phyloP scores from a whole-genome alignment of 2,113 vertebrate genomes.

The Lagopus muta region DNA sequence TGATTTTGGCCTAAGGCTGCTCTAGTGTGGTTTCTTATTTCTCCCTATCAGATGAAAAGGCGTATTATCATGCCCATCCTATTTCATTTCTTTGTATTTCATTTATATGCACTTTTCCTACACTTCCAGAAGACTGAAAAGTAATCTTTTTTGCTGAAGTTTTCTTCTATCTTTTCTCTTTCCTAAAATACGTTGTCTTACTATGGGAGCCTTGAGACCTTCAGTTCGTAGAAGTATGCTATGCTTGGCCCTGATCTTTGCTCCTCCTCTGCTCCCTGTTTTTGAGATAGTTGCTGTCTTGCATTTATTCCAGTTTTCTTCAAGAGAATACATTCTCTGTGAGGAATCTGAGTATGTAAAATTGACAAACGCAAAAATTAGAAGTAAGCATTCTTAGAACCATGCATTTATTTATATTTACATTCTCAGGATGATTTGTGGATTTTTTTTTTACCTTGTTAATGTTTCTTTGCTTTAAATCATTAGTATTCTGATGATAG shows the following conservation, averaged over 20 bases:
- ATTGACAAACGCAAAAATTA: not conserved
- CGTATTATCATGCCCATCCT: not conserved
- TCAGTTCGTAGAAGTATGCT: not conserved
- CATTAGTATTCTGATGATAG: not conserved
- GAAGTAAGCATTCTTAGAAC: not conserved
- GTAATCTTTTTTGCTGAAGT: not conserved
- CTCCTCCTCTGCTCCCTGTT: not conserved
- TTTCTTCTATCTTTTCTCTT: not conserved
- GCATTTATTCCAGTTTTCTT: not conserved
- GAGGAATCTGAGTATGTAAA: not conserved
- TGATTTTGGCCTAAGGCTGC: not conserved
- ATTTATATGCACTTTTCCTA: not conserved
- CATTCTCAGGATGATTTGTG: not conserved
- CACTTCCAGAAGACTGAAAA: not conserved
- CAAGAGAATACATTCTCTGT: not conserved
- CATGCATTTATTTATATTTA: not conserved
- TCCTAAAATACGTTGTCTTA: conserved; percentile 12
- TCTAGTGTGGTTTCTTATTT: not conserved
- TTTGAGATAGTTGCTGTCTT: not conserved
- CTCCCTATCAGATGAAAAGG: not conserved
- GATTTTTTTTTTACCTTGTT: not conserved
- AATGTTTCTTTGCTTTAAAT: not conserved
- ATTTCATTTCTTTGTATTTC: not conserved
- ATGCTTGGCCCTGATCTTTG: not conserved
- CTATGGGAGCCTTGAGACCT: not conserved